Percentiles rank a stretch among this genome's conserved stretches.
Evolutionary conservation across 2,888 invertebrate genomes (phyloP).

Genomic region (Erpobdella octoculata): DNA sequence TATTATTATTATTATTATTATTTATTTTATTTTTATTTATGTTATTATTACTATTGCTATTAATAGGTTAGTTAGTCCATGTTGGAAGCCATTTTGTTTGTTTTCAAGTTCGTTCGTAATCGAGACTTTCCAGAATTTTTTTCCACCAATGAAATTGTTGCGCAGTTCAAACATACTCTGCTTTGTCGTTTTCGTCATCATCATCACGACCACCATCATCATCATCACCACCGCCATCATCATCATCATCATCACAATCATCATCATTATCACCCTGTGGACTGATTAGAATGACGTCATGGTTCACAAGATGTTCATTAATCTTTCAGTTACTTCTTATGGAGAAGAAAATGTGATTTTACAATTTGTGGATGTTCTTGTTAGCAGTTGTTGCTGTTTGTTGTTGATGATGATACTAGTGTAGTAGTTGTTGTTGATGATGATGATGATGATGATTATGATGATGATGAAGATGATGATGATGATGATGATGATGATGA

Average conservation of each 20-base stretch:
- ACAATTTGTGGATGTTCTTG: too few species aligned
- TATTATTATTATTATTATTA: not conserved
- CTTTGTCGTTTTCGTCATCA: not conserved
- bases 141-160: too few species aligned
- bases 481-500: slow-evolving; percentile 29
- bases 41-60: not conserved
- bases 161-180: too few species aligned
- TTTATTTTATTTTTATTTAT: not conserved
- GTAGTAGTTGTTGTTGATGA: not conserved
- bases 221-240: not conserved
- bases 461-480: slow-evolving; percentile 28
- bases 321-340: too few species aligned
- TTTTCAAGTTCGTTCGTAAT: too few species aligned
- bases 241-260: too few species aligned
- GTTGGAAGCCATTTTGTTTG: too few species aligned
- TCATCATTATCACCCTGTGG: too few species aligned
- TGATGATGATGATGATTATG: not conserved
- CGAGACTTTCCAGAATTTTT: too few species aligned
- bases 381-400: not conserved
- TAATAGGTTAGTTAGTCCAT: not conserved
- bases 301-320: too few species aligned
- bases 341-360: too few species aligned
- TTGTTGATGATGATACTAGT: not conserved
- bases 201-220: not conserved
- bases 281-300: too few species aligned